phyloP scores from a whole-genome alignment of 2,888 invertebrate species.

The Tuta absoluta region DNA sequence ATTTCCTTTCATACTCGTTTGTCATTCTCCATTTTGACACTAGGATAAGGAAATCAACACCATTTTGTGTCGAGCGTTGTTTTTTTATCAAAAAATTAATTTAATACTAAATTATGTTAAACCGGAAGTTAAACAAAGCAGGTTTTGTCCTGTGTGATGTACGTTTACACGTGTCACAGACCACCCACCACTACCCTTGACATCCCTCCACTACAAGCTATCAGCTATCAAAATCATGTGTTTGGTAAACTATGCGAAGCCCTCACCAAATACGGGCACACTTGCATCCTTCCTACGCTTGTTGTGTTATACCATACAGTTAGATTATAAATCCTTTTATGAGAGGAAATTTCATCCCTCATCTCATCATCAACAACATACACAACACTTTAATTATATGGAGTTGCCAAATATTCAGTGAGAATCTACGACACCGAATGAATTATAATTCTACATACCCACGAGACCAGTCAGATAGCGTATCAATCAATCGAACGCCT shows the following conservation, averaged over 20 bases:
- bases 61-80: neutral
- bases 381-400: no score
- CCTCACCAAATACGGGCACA: slow-evolving; percentile 33
- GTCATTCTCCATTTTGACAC: neutral
- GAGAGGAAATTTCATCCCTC: neutral
- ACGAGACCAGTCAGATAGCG: no score
- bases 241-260: slow-evolving; percentile 40
- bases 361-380: no score
- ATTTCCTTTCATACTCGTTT: no score
- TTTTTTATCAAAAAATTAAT: neutral
- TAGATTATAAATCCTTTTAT: neutral
- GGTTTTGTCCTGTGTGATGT: slow-evolving; percentile 22
- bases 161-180: slow-evolving; percentile 35
- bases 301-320: neutral
- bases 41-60: neutral
- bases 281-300: slow-evolving; percentile 24
- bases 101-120: slow-evolving; percentile 37
- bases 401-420: no score
- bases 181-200: slow-evolving; percentile 32
- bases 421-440: no score
- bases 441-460: no score
- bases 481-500: no score
- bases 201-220: slow-evolving; percentile 28
- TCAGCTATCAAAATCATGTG: slow-evolving; percentile 38
- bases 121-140: slow-evolving; percentile 33